Percentiles rank a stretch among this genome's conserved stretches.
These are phyloP conservation scores for Meteorus colon DNA, from an alignment of 2,888 invertebrate species.

Conservation along the genomic window DNA sequence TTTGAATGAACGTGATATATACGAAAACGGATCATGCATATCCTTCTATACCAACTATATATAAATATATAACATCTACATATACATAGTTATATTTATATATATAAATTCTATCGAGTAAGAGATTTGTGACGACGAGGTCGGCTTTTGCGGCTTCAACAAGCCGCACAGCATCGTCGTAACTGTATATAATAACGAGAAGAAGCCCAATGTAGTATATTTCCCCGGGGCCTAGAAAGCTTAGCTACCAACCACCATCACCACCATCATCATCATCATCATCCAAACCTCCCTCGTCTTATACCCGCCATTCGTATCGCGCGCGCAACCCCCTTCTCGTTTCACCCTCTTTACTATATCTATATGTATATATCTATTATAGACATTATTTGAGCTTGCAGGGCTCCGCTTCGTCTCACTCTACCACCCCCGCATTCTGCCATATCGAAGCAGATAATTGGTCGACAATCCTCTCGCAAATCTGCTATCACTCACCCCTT, in stretches of 20 bases:
- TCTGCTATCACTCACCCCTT: slow-evolving; percentile 43
- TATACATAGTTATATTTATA: slow-evolving; percentile 10
- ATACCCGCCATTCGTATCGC: slow-evolving; percentile 23
- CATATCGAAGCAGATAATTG: slow-evolving; percentile 72
- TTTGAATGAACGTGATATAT: slow-evolving; percentile 8
- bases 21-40: slow-evolving; percentile 1
- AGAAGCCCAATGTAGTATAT: slow-evolving; percentile 69
- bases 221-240: slow-evolving; percentile 67
- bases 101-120: slow-evolving; percentile 8
- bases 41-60: neutral
- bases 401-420: slow-evolving; percentile 22
- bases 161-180: slow-evolving; percentile 42
- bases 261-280: neutral
- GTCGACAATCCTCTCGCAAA: slow-evolving; percentile 67
- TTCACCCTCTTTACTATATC: slow-evolving; percentile 19
- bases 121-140: slow-evolving; percentile 27
- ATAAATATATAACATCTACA: neutral
- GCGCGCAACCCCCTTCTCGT: slow-evolving; percentile 2
- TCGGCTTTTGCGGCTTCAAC: slow-evolving; percentile 48
- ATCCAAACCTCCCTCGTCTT: slow-evolving; percentile 5
- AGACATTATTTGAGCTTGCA: slow-evolving; percentile 23
- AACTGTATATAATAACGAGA: slow-evolving; percentile 70
- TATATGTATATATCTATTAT: neutral
- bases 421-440: slow-evolving; percentile 52
- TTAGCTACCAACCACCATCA: slow-evolving; percentile 57